A percentile compares a stretch with the other conserved stretches of the same genome.
These are phyloP conservation scores for Prionailurus bengalensis DNA, from an alignment of 2,113 vertebrate species.

Conservation along the genomic window DNA sequence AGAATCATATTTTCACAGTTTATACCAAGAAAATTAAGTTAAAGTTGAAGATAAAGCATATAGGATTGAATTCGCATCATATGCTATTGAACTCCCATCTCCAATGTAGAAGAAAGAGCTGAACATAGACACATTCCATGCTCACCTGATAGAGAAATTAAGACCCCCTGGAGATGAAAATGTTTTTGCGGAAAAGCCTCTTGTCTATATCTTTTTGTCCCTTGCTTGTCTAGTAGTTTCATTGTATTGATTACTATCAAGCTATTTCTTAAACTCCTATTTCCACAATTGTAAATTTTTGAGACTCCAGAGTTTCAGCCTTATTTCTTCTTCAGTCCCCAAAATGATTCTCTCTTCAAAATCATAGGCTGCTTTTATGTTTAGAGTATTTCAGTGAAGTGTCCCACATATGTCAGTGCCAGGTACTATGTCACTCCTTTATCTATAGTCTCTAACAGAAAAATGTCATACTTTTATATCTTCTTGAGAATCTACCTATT, in stretches of 20 bases:
- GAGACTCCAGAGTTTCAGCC: neutral
- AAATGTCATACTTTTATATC: neutral
- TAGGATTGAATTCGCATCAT: neutral
- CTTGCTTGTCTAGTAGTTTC: neutral
- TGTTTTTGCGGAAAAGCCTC: neutral
- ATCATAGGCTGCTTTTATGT: neutral
- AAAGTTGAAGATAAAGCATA: neutral
- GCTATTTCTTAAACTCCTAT: neutral
- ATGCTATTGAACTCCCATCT: neutral
- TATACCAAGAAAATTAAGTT: slow-evolving; percentile 8
- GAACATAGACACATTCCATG: neutral
- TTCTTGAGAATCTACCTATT: neutral
- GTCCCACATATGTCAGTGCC: neutral
- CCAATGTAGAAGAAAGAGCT: neutral
- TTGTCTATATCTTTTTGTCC: neutral
- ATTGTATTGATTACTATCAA: neutral
- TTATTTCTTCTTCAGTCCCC: neutral
- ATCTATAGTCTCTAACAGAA: neutral
- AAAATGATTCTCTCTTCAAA: neutral
- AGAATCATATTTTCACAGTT: neutral
- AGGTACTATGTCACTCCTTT: neutral
- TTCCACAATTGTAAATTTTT: neutral
- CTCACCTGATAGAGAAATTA: neutral
- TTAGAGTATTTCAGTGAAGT: neutral
- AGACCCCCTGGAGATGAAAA: neutral